Conservation (phyloP, 2,113 vertebrate genomes). For the Dicaeum eximium region DNA sequence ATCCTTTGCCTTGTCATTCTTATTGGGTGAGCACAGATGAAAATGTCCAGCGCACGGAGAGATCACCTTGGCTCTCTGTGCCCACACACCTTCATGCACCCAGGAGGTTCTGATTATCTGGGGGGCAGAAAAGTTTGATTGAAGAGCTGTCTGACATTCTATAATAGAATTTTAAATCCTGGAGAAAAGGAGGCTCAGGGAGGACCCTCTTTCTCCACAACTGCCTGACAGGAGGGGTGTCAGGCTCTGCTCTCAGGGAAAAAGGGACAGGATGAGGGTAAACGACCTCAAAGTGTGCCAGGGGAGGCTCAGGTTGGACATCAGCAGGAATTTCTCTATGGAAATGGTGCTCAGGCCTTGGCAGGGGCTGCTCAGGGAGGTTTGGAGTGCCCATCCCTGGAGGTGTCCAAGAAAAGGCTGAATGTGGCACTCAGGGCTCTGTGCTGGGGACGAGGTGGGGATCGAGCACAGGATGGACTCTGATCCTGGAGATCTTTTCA, state of each 20-base stretch:
- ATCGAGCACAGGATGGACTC: rapidly evolving
- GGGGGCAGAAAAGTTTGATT: background rate
- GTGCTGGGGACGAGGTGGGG: background rate
- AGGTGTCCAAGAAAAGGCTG: background rate
- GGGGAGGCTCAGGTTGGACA: background rate
- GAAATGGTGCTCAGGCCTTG: background rate
- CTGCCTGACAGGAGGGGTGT: background rate
- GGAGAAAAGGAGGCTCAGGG: background rate
- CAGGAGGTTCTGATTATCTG: background rate
- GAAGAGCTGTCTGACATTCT: background rate
- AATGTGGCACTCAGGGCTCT: rapidly evolving
- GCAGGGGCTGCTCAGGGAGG: background rate
- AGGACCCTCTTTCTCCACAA: background rate
- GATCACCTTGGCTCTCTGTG: background rate
- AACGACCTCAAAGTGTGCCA: rapidly evolving
- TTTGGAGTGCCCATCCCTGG: background rate
- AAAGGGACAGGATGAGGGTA: background rate
- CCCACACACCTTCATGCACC: background rate
- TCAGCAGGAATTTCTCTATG: background rate
- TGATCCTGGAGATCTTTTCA: background rate
- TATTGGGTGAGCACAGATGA: background rate
- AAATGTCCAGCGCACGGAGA: background rate
- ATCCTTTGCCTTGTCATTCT: background rate
- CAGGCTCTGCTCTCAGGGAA: background rate
- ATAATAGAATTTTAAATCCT: background rate